These are phyloP conservation scores for Epirrita christyi DNA, from an alignment of 2,888 invertebrate species.

Conservation along the genomic window DNA sequence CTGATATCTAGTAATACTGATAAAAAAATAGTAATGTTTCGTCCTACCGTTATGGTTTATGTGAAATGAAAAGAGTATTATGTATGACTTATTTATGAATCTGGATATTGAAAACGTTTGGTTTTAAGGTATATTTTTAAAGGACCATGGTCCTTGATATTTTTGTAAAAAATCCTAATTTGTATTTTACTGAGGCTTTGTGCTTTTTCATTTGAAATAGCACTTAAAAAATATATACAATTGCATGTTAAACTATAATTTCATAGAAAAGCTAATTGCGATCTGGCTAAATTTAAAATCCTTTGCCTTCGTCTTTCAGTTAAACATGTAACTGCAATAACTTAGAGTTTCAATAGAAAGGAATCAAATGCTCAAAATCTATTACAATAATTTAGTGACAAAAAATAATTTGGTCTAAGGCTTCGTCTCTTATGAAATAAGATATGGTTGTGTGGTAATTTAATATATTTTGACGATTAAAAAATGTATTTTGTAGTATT, in stretches of 20 bases:
- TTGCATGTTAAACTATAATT: too few relatives aligned
- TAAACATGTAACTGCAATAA: neutral
- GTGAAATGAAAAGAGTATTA: neutral
- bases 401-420: constrained; percentile 49
- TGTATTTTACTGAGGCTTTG: neutral
- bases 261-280: too few relatives aligned
- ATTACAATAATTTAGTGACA: constrained; percentile 46
- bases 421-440: constrained; percentile 70
- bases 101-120: constrained; percentile 7
- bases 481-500: constrained; percentile 57
- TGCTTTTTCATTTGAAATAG: neutral
- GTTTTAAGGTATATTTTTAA: constrained; percentile 12
- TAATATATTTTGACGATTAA: constrained; percentile 49
- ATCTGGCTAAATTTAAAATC: too few relatives aligned
- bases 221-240: neutral
- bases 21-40: too few relatives aligned
- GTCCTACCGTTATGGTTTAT: neutral
- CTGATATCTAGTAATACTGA: too few relatives aligned
- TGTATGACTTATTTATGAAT: constrained; percentile 4
- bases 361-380: constrained; percentile 42
- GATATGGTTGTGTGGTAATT: constrained; percentile 72
- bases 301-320: too few relatives aligned
- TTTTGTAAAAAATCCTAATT: neutral
- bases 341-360: constrained; percentile 11
- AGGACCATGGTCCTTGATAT: neutral